These are phyloP conservation scores for Lithophane ornitopus DNA, from an alignment of 2,888 invertebrate genomes.

Conservation along the genomic window DNA sequence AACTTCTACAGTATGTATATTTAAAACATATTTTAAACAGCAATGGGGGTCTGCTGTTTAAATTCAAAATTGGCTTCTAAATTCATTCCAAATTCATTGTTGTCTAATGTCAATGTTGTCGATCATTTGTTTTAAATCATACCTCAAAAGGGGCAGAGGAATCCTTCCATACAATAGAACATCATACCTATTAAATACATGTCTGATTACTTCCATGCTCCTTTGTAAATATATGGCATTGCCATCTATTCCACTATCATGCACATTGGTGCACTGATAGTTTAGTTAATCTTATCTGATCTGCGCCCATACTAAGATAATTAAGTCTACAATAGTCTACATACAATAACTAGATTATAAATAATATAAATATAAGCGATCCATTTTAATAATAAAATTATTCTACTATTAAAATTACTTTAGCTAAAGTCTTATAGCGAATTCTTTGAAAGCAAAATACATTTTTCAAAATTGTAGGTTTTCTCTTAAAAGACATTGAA, in stretches of 20 bases:
- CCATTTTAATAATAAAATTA: not conserved
- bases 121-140: slow-evolving; percentile 39
- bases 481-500: too few species aligned
- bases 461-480: too few species aligned
- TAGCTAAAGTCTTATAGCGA: not conserved
- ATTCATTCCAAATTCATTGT: slow-evolving; percentile 61
- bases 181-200: slow-evolving; percentile 13
- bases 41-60: slow-evolving; percentile 29
- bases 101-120: slow-evolving; percentile 10
- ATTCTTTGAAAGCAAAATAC: too few species aligned
- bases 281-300: not conserved
- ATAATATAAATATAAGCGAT: not conserved
- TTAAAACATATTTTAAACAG: slow-evolving; percentile 34
- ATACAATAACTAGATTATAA: not conserved
- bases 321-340: not conserved
- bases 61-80: slow-evolving; percentile 49
- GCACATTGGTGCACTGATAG: not conserved
- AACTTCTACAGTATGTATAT: slow-evolving; percentile 29
- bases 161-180: slow-evolving; percentile 16
- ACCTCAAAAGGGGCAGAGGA: slow-evolving; percentile 18
- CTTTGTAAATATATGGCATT: not conserved
- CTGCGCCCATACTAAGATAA: not conserved
- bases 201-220: slow-evolving; percentile 3
- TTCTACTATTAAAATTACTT: not conserved
- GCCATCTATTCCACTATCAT: too few species aligned